Evolutionary conservation across 2,113 vertebrate species (phyloP).

Genomic region (Prolemur simus): DNA sequence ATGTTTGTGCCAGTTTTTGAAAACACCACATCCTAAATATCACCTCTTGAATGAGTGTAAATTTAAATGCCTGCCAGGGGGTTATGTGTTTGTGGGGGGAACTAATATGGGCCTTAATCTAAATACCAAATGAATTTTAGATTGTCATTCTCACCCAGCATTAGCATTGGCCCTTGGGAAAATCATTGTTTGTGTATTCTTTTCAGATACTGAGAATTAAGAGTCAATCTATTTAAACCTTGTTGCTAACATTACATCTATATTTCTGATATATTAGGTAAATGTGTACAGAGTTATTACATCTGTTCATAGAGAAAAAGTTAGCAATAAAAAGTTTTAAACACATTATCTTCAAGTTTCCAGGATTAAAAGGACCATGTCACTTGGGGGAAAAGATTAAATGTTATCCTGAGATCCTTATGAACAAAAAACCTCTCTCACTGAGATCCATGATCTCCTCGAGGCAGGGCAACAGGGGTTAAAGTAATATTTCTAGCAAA

Average conservation of each 20-base stretch:
- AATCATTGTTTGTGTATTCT: conserved; percentile 71
- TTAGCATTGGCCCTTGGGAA: conserved; percentile 73
- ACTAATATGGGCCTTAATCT: conserved; percentile 76
- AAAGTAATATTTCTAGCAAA: not conserved
- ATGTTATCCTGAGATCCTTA: not conserved
- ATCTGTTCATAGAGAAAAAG: not conserved
- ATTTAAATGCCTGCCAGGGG: conserved; percentile 67
- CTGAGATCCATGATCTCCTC: not conserved
- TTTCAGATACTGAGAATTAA: conserved; percentile 66
- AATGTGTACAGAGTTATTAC: not conserved
- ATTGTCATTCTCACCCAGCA: conserved; percentile 57
- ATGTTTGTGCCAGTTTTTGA: conserved; percentile 62
- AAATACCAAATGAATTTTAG: conserved; percentile 79
- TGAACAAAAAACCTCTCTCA: not conserved
- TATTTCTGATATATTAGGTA: conserved; percentile 31
- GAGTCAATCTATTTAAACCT: conserved; percentile 66
- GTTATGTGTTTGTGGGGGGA: conserved; percentile 46
- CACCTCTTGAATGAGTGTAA: conserved; percentile 61
- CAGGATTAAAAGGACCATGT: not conserved
- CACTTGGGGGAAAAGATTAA: not conserved
- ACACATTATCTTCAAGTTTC: conserved; percentile 25
- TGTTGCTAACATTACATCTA: conserved; percentile 38
- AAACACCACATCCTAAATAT: conserved; percentile 52
- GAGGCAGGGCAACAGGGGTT: not conserved
- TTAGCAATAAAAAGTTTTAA: conserved; percentile 37